Evolutionary conservation across 2,113 vertebrate genomes (phyloP), one percentile per base, ranked within the genome.

Genomic region (Silurus glanis): DNA sequence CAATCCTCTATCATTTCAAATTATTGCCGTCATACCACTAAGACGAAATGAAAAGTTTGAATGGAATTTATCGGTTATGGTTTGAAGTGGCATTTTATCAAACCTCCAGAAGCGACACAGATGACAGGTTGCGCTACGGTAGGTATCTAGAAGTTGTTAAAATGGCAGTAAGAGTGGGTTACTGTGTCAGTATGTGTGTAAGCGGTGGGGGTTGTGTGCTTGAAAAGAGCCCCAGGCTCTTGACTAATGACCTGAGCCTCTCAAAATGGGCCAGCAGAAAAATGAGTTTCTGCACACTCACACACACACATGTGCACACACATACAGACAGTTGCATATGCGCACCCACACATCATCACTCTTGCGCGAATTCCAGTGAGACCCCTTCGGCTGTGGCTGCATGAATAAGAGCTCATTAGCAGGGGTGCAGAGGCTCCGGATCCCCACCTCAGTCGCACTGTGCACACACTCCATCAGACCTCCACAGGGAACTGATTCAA

Each of bases 331-430:
- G 25, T 49, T 81, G 79, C 61, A 82, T 25, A 67, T 28, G 49
- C 55, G 7, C 56, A 82, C 55, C 53, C 47, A 55, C 45, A 53
- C 56, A 49, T 47, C 79, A 74, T 76, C 16, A 28, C 23, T 86
- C 69, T 75, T 86, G 71, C 55, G 47, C 19, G 47, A 75, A 61
- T 86, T 59, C 58, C 51, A 23, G 83, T 78, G 75, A 64, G 86
- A 79, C 59, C 86, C 86, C 82, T 80, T 49, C 61, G 72, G 80
- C 80, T 85, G 53, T 12, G 45, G 55, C 88, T 85, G 86, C 86
- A 89, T 87, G 80, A 85, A 85, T 83, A 64, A 84, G 81, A 85
- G 75, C 80, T 86, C 83, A 90, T 89, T 89, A 89, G 86, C 56
- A 85, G 28, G 67, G 74, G 80, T 74, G 72, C 86, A 72, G 49